Evolutionary conservation across 1,140 invertebrate species (phyloP), one percentile per base, ranked within the genome.

Genomic region (Papilio helenus): DNA sequence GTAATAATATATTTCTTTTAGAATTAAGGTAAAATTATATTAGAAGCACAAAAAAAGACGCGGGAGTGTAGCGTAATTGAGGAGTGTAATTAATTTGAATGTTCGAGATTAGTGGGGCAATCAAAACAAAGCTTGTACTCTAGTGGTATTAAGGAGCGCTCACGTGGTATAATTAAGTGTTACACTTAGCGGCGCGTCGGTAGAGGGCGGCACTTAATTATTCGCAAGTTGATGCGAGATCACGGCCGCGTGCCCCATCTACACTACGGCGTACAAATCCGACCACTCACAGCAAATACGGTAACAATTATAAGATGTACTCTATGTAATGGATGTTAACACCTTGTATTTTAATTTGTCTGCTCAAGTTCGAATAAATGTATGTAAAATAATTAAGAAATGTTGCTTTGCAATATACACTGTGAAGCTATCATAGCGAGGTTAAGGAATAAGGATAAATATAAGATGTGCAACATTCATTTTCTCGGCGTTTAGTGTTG

Each of bases 161-260:
- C 87, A 84, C 87, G 87, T 88, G 87, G 86, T 85, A 87, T 89
- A 89, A 89, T 89, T 89, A 89, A 88, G 87, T 82, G 87, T 83
- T 80, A 84, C 85, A 86, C 85, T 88, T 85, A 85, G 81, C 84
- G 82, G 81, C 79, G 82, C 76, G 72, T 80, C 55, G 85, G 80
- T 84, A 72, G 85, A 85, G 86, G 84, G 87, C 79, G 82, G 80
- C 83, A 86, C 85, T 89, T 83, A 86, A 89, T 89, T 89, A 88
- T 89, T 87, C 84, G 84, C 83, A 87, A 89, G 86, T 84, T 81
- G 84, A 89, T 89, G 88, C 88, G 85, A 79, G 86, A 86, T 88
- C 88, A 89, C 85, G 86, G 44, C 71, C 65, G 61, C 81, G 61
- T 12, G 12, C 26, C 12, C 14, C 26, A 16, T 23, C 58, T 29